These are phyloP conservation scores for Zhuqinia jingwanae DNA, from an alignment of 2,888 invertebrate genomes.

Conservation along the genomic window DNA sequence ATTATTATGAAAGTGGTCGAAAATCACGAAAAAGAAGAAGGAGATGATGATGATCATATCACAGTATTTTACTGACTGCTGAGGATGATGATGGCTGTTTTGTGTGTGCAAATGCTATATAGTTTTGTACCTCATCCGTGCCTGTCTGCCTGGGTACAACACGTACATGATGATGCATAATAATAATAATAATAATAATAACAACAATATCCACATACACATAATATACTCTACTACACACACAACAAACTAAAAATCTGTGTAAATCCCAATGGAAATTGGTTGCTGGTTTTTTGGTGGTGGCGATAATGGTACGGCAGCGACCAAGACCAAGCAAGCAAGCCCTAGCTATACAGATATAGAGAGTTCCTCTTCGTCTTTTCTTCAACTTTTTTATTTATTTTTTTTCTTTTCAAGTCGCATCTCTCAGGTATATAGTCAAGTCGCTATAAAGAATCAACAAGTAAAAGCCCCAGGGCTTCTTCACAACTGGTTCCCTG, in stretches of 20 bases:
- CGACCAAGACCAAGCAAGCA: background rate
- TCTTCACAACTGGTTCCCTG: conserved; percentile 67
- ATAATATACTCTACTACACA: background rate
- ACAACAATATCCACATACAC: background rate
- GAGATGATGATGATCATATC: conserved; percentile 10
- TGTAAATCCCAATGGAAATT: background rate
- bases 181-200: conserved; percentile 51
- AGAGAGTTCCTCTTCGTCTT: background rate
- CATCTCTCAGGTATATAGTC: conserved; percentile 18
- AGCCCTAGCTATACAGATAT: too few relatives aligned
- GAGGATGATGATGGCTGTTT: conserved; percentile 37
- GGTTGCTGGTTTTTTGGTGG: background rate
- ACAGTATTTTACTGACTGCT: conserved; percentile 13
- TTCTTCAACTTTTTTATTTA: conserved; percentile 47
- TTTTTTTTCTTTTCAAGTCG: conserved; percentile 5
- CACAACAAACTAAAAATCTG: background rate
- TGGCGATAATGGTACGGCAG: conserved; percentile 11
- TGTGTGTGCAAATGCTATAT: conserved; percentile 37
- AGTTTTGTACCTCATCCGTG: conserved; percentile 45
- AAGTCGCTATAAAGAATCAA: conserved; percentile 38
- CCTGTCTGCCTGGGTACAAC: conserved; percentile 54
- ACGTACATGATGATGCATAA: conserved; percentile 70
- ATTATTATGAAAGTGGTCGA: conserved; percentile 39
- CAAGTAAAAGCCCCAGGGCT: conserved; percentile 68
- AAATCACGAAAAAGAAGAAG: conserved; percentile 3